A percentile compares a stretch with the other conserved stretches of the same genome.
phyloP scores from a whole-genome alignment of 2,888 invertebrate genomes.

The Tetheella fluctuosa region DNA sequence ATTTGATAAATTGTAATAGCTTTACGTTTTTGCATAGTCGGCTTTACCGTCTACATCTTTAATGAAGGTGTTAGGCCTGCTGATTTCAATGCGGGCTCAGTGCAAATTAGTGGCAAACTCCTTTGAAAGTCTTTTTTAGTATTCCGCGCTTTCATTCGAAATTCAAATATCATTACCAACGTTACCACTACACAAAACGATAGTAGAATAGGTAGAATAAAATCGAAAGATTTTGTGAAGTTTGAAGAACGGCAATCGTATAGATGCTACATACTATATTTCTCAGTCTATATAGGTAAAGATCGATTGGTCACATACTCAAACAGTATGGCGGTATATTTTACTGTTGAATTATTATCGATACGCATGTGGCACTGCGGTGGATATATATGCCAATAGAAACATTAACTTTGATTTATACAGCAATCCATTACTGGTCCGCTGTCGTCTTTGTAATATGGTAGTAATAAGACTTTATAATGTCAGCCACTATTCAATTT shows the following conservation, averaged over 20 bases:
- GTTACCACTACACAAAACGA: too few relatives aligned
- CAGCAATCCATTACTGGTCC: constrained; percentile 2
- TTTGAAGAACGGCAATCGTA: background rate
- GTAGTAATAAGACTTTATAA: constrained; percentile 6
- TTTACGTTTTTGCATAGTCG: background rate
- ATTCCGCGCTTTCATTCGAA: background rate
- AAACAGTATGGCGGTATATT: constrained; percentile 9
- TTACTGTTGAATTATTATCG: constrained; percentile 11
- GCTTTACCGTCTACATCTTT: background rate
- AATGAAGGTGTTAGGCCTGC: background rate
- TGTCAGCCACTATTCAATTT: constrained; percentile 1
- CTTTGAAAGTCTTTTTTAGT: background rate
- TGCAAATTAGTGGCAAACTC: background rate
- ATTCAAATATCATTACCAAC: background rate
- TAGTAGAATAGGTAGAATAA: too few relatives aligned
- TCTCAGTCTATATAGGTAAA: background rate
- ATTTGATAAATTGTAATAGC: background rate
- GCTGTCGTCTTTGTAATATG: constrained; percentile 11
- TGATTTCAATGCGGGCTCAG: background rate
- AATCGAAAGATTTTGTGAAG: background rate
- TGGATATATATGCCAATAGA: constrained; percentile 12
- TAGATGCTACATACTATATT: background rate
- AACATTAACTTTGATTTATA: constrained; percentile 15
- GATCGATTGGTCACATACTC: constrained; percentile 7
- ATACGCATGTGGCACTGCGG: constrained; percentile 10